phyloP scores from a whole-genome alignment of 2,797 vertebrate species.

The Rallus crepitans region DNA sequence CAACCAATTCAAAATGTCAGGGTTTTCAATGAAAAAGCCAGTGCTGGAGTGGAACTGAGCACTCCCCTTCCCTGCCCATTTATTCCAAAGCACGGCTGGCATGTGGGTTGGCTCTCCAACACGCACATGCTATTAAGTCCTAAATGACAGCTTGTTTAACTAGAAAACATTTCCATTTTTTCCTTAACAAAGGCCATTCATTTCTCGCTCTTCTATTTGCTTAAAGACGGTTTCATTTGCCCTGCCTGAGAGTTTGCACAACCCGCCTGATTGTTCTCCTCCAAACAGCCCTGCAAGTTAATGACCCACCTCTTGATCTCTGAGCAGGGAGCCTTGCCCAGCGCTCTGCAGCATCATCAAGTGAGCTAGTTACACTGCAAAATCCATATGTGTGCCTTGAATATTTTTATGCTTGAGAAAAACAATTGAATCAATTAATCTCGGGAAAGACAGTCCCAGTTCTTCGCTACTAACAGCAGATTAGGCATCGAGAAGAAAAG shows the following conservation, averaged over 20 bases:
- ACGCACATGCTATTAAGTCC: conserved; percentile 46
- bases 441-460: background rate
- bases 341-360: background rate
- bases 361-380: background rate
- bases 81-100: conserved; percentile 12
- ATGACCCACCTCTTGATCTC: background rate
- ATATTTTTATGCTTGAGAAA: background rate
- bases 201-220: conserved; percentile 64
- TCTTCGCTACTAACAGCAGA: background rate
- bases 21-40: background rate
- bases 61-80: conserved; percentile 17
- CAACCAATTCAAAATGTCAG: background rate
- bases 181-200: conserved; percentile 67
- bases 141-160: conserved; percentile 72
- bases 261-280: background rate
- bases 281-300: background rate
- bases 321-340: background rate
- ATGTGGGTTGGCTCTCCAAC: conserved; percentile 21
- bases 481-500: background rate
- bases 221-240: conserved; percentile 6
- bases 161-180: conserved; percentile 66
- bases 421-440: conserved; percentile 46
- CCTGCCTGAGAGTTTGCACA: background rate
- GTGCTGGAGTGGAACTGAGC: background rate
- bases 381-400: background rate